phyloP scores from a whole-genome alignment of 2,797 vertebrate genomes.

The Phoeniculus purpureus region DNA sequence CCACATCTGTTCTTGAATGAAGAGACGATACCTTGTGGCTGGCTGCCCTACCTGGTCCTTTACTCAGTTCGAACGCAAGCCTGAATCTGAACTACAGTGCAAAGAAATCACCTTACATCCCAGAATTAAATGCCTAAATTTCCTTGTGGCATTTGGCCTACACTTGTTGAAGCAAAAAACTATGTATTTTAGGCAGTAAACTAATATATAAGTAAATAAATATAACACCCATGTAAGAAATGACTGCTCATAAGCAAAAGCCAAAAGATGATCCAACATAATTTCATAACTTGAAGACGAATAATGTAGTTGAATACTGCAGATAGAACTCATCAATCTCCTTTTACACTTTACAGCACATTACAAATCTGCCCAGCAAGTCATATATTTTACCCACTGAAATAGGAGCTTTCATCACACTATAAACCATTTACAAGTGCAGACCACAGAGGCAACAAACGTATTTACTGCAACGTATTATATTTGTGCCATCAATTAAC shows the following conservation, averaged over 20 bases:
- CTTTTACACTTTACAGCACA: neutral
- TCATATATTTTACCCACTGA: slow-evolving; percentile 35
- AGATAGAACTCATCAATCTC: slow-evolving; percentile 18
- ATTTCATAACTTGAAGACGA: neutral
- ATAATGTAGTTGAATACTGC: slow-evolving; percentile 1
- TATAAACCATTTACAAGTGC: slow-evolving; percentile 50
- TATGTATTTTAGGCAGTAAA: neutral
- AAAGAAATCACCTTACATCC: neutral
- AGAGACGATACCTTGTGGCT: neutral
- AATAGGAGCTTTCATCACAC: slow-evolving; percentile 35
- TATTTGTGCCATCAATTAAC: slow-evolving; percentile 61
- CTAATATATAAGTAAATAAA: neutral
- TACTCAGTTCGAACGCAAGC: neutral
- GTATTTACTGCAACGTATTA: slow-evolving; percentile 60
- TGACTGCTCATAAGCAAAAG: neutral
- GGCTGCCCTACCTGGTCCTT: neutral
- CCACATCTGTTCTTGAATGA: rapidly evolving
- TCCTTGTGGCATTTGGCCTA: neutral
- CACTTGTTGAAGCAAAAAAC: neutral
- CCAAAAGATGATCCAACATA: neutral
- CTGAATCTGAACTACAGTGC: neutral
- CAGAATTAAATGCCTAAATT: neutral
- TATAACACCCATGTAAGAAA: neutral
- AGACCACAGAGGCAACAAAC: slow-evolving; percentile 24
- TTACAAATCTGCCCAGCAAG: slow-evolving; percentile 29